Percentiles rank a stretch among this genome's conserved stretches.
These are phyloP conservation scores for Fragum whitleyi DNA, from an alignment of 2,888 invertebrate species.

Conservation along the genomic window DNA sequence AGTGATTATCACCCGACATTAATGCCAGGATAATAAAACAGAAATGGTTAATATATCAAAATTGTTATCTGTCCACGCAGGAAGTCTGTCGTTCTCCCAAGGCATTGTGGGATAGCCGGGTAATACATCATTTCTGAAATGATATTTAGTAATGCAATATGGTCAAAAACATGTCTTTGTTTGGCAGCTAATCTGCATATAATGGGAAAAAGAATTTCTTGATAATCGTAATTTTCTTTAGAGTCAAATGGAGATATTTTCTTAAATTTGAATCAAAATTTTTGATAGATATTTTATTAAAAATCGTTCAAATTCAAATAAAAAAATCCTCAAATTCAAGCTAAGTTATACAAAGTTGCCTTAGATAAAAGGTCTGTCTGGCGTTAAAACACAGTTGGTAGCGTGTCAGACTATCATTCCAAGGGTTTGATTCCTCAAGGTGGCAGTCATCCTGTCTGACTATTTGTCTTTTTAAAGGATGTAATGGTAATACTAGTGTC, in stretches of 20 bases:
- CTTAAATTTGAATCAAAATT: neutral
- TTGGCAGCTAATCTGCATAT: neutral
- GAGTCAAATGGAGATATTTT: neutral
- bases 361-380: too few species aligned
- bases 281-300: too few species aligned
- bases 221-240: neutral
- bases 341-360: too few species aligned
- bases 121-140: conserved; percentile 2
- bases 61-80: conserved; percentile 26
- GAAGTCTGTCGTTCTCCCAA: conserved; percentile 27
- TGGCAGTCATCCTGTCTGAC: too few species aligned
- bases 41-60: conserved; percentile 26
- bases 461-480: too few species aligned
- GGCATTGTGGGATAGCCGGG: conserved; percentile 13
- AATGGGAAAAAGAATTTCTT: neutral
- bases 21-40: conserved; percentile 22
- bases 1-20: conserved; percentile 13
- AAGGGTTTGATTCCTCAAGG: too few species aligned
- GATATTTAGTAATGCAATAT: neutral
- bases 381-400: too few species aligned
- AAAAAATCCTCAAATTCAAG: too few species aligned
- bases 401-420: too few species aligned
- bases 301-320: too few species aligned
- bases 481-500: too few species aligned
- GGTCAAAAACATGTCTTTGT: neutral